Evolutionary conservation across 2,797 vertebrate species (phyloP).

Genomic region (Anabas testudineus): DNA sequence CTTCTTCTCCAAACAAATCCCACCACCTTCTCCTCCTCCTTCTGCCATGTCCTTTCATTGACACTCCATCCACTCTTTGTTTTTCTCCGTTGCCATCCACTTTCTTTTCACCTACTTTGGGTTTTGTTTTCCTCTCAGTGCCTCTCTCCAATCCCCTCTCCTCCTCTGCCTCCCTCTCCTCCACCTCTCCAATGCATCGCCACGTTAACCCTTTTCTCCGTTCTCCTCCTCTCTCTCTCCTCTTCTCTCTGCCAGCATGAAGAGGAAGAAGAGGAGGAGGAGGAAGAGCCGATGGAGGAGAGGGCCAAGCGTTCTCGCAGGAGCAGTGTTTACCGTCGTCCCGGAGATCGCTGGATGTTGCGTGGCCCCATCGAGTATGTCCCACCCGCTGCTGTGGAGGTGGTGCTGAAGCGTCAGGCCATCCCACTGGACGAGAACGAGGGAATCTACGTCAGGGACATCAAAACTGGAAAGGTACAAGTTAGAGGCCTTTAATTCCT

Average conservation of each 20-base stretch:
- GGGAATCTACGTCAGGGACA: constrained; percentile 91
- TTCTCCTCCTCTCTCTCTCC: constrained; percentile 57
- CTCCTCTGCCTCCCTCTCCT: background rate
- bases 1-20: background rate
- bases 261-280: constrained; percentile 62
- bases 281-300: constrained; percentile 44
- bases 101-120: constrained; percentile 14
- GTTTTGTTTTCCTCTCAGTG: constrained; percentile 26
- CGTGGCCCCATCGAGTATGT: constrained; percentile 91
- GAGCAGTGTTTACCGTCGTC: constrained; percentile 75
- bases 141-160: background rate
- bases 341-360: constrained; percentile 92
- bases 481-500: background rate
- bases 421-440: constrained; percentile 92
- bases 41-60: background rate
- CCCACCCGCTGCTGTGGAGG: constrained; percentile 86
- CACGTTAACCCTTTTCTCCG: constrained; percentile 69
- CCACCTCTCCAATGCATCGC: constrained; percentile 49
- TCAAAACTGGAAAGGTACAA: constrained; percentile 90
- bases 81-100: constrained; percentile 17
- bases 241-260: constrained; percentile 66
- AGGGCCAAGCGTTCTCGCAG: constrained; percentile 53
- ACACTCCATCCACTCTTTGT: constrained; percentile 5
- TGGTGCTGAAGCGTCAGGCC: constrained; percentile 83
- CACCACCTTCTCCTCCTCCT: background rate